Base-by-base conservation (phyloP, 2,113 vertebrate genomes). In the Arvicanthis niloticus region DNA sequence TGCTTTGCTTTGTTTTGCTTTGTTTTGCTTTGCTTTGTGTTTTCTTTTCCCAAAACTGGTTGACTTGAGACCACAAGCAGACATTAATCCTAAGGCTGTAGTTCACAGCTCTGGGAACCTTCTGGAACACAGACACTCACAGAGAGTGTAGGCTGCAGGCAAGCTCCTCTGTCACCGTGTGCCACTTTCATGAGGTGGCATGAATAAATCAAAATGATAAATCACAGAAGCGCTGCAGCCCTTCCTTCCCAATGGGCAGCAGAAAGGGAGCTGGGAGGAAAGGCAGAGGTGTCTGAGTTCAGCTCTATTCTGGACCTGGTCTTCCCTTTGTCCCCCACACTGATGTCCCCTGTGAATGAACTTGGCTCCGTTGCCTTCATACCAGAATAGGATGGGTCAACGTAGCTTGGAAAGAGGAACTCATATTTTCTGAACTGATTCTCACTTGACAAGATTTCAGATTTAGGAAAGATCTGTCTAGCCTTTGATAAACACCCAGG, bases 401-500 rank as follows among this genome's bases (percentile, higher is more conserved):
- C 78, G 93, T 40, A 80, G 51, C 56, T 86, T 96, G 75, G 93
- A 65, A 91, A 89, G 87, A 97, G 97, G 97, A 98, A 97, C 97
- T 97, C 73, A 77, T 9, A 70, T 91, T 97, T 98, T 97, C 96
- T 95, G 95, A 97, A 87, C 96, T 82, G 93, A 92, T 97, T 97
- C 60, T 95, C 40, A 94, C 84, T 88, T 91, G 80, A 97, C 96
- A 95, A 40, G 88, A 95, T 76, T 96, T 96, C 96, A 94, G 2
- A 94, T 96, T 96, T 98, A 97, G 97, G 97, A 98, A 97, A 95
- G 93, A 97, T 89, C 95, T 97, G 93, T 91, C 70, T 40, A 88
- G 62, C 40, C 81, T 96, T 96, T 97, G 89, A 95, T 92, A 96
- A 97, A 96, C 76, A 91, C 56, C 26, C 12, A 0, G 22, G 91